Conservation (phyloP, 1,140 invertebrate genomes). For the Geopemphigus sp. region DNA sequence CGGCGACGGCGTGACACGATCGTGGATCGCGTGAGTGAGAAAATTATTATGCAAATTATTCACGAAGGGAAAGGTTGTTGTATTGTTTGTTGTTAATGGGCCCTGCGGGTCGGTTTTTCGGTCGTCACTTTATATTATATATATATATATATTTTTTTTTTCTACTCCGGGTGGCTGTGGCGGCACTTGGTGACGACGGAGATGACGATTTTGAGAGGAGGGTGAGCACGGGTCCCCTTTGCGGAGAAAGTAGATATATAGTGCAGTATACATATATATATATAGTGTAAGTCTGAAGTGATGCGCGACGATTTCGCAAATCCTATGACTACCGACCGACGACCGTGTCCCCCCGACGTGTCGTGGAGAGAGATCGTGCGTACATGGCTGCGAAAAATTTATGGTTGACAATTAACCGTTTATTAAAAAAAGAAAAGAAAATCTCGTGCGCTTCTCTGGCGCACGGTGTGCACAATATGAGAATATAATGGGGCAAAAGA, state of each 20-base stretch:
- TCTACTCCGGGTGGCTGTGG: neutral
- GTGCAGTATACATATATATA: no score
- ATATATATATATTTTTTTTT: neutral
- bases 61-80: neutral
- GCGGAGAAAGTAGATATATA: no score
- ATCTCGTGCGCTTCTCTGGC: constrained; percentile 18
- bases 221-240: constrained; percentile 4
- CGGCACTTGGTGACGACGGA: neutral
- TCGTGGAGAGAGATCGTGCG: neutral
- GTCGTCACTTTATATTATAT: neutral
- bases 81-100: constrained; percentile 43
- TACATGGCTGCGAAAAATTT: constrained; percentile 40
- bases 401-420: constrained; percentile 50
- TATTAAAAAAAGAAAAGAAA: constrained; percentile 38
- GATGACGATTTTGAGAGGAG: constrained; percentile 35
- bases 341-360: no score
- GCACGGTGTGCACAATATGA: neutral
- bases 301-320: constrained; percentile 48
- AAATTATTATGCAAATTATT: constrained; percentile 46
- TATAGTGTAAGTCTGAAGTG: constrained; percentile 23
- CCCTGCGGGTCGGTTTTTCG: constrained; percentile 19
- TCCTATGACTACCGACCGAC: neutral
- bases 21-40: neutral
- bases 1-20: neutral
- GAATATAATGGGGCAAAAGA: constrained; percentile 45